Percentiles rank a stretch among this genome's conserved stretches.
These are phyloP conservation scores for Amphilophus citrinellus DNA, from an alignment of 2,113 vertebrate species.

Conservation along the genomic window DNA sequence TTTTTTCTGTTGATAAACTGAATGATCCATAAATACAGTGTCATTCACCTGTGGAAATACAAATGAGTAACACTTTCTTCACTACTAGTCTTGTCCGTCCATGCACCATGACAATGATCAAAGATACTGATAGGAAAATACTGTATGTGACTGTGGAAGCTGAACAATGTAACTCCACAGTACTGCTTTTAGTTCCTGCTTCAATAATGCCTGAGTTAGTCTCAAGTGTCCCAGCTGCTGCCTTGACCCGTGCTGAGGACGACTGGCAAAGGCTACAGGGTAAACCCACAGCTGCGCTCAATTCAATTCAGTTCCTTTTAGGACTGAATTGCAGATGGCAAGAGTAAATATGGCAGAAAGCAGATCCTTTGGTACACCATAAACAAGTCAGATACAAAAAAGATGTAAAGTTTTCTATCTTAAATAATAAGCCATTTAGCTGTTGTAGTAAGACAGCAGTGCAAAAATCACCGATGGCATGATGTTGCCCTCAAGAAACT, in stretches of 20 bases:
- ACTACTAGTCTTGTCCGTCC: not conserved
- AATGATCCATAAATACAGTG: not conserved
- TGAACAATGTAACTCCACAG: not conserved
- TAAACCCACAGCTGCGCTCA: constrained; percentile 1
- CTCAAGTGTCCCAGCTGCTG: constrained; percentile 30
- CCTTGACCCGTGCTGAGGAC: constrained; percentile 19
- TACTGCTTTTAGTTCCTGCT: constrained; percentile 1
- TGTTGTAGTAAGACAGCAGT: not conserved
- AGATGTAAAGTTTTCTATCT: constrained; percentile 10
- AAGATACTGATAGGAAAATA: not conserved
- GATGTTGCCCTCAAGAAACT: not conserved
- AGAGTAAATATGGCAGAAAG: constrained; percentile 11
- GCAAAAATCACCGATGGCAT: not conserved
- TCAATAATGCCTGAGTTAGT: constrained; percentile 11
- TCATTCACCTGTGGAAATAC: not conserved
- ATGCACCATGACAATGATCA: not conserved
- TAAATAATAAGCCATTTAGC: not conserved
- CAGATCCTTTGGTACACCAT: not conserved
- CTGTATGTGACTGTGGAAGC: not conserved
- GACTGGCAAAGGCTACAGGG: constrained; percentile 18
- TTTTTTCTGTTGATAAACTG: not conserved
- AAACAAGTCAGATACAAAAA: not conserved
- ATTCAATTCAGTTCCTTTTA: constrained; percentile 7
- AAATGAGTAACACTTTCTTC: not conserved
- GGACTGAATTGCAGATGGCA: constrained; percentile 4